Base-by-base conservation (phyloP, 2,797 vertebrate species). In the Sphaeramia orbicularis region DNA sequence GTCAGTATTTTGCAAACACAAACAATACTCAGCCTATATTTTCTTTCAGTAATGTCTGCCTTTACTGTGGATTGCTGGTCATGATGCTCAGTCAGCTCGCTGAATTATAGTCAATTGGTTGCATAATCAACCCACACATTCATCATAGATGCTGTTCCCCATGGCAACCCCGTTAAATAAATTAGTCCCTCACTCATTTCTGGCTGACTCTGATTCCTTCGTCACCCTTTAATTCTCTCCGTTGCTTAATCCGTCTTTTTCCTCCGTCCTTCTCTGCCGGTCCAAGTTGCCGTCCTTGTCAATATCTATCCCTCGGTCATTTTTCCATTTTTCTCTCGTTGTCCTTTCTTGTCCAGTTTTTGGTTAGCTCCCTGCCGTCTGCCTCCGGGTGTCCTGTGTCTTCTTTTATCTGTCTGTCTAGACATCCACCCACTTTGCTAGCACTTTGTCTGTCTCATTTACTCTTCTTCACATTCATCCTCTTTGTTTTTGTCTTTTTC, bases 51-150 rank as follows among this genome's bases (percentile, higher is more conserved):
- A 11, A 44, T 35, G 18, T 57, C 45, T 61, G 30, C 19, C 50
- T 30, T 71, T 71, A 64, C 69, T 47, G 54, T 72, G 76, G 83
- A 77, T 42, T 38, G 27, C 73, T 63, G 80, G 84, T 83, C 84
- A 81, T 81, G 72, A 86, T 80, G 73, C 60, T 59, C 78, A 87
- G 86, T 91, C 87, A 89, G 79, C 76, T 83, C 75, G 83, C 80
- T 92, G 91, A 93, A 92, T 92, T 93, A 90, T 88, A 91, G 88
- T 90, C 88, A 89, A 86, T 86, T 81, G 82, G 88, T 92, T 92
- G 82, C 89, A 86, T 94, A 92, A 94, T 93, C 91, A 92, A 86
- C 83, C 89, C 88, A 86, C 89, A 90, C 86, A 91, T 92, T 93
- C 90, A 92, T 92, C 91, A 93, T 85, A 70, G 73, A 86, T 83